Evolutionary conservation across 1,140 invertebrate genomes (phyloP).

Genomic region (Bombus superbus): DNA sequence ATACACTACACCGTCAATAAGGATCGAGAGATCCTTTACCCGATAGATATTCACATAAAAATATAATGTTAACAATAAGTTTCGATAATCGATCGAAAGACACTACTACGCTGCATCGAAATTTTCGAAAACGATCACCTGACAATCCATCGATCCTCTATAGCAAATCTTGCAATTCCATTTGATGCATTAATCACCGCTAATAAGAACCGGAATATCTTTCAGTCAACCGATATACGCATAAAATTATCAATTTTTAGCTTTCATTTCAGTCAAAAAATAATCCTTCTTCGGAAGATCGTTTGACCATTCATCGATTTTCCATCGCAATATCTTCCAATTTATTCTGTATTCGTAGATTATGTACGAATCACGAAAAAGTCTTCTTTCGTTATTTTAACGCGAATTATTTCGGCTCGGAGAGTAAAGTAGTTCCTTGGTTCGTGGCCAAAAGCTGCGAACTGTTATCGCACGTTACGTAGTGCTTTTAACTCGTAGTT

Average conservation of each 20-base stretch:
- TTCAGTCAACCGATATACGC: no score
- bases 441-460: no score
- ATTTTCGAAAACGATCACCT: background rate
- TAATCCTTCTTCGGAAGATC: background rate
- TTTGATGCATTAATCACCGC: background rate
- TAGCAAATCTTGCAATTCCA: no score
- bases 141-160: background rate
- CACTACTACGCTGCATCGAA: background rate
- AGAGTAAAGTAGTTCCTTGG: no score
- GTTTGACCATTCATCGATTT: no score
- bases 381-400: background rate
- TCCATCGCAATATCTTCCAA: no score
- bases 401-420: background rate
- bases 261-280: background rate
- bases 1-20: background rate
- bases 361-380: background rate
- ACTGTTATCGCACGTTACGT: background rate
- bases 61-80: no score
- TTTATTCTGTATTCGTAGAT: no score
- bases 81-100: no score
- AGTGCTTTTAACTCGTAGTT: conserved; percentile 62
- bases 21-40: background rate
- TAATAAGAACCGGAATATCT: no score
- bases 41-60: background rate
- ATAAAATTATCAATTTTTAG: background rate